These are phyloP conservation scores for Agrilus mali DNA, from an alignment of 2,888 invertebrate species.

Conservation along the genomic window DNA sequence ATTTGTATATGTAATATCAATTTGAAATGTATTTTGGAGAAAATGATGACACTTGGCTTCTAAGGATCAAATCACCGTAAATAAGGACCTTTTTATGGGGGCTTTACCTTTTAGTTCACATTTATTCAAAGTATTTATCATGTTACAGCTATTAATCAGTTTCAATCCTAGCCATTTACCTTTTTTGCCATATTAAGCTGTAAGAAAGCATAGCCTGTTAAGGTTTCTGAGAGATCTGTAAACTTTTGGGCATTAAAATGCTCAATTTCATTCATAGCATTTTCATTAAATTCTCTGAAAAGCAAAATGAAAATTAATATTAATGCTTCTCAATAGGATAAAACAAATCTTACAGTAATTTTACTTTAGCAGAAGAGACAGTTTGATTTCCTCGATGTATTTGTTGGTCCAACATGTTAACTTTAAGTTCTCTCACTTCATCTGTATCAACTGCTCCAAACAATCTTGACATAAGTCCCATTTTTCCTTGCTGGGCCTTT, in stretches of 20 bases:
- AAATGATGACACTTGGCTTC: too few species aligned
- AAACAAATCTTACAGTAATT: conserved; percentile 42
- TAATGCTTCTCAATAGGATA: background rate
- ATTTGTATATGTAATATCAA: too few species aligned
- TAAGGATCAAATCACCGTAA: too few species aligned
- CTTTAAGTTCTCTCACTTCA: conserved; percentile 58
- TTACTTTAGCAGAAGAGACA: conserved; percentile 44
- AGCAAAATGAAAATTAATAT: conserved; percentile 3
- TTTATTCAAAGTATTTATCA: background rate
- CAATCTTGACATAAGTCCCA: conserved; percentile 57
- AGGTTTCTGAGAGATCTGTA: conserved; percentile 56
- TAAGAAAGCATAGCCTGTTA: conserved; percentile 53
- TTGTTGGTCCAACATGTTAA: conserved; percentile 52
- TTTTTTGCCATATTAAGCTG: conserved; percentile 65
- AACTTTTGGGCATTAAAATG: conserved; percentile 62
- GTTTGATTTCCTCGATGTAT: conserved; percentile 47
- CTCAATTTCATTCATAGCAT: conserved; percentile 54
- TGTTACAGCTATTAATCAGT: too few species aligned
- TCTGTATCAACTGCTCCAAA: conserved; percentile 67
- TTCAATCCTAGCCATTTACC: conserved; percentile 32
- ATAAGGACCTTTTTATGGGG: too few species aligned
- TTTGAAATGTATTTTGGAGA: too few species aligned
- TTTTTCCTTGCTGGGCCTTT: conserved; percentile 52
- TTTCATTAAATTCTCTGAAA: conserved; percentile 54
- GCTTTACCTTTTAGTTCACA: background rate